Evolutionary conservation across 2,797 vertebrate genomes (phyloP).

Genomic region (Pempheris klunzingeri): DNA sequence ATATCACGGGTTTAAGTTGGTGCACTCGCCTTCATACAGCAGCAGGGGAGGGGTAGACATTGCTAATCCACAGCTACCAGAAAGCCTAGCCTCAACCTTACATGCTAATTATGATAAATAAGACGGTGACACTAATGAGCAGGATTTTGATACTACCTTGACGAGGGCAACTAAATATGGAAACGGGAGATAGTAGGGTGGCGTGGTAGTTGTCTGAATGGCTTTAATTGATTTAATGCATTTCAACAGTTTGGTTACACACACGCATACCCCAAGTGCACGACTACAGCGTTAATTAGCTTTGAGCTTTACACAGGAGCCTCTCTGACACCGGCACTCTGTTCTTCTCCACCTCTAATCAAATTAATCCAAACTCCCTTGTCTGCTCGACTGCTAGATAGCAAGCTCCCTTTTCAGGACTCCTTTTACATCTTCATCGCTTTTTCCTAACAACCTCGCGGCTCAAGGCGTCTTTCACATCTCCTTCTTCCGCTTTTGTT

Average conservation of each 20-base stretch:
- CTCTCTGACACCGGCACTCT: constrained; percentile 64
- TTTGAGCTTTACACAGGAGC: constrained; percentile 68
- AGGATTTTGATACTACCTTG: constrained; percentile 44
- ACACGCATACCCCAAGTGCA: constrained; percentile 33
- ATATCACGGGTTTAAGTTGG: constrained; percentile 64
- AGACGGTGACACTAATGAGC: constrained; percentile 50
- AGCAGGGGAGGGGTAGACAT: constrained; percentile 36
- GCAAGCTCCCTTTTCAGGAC: constrained; percentile 26
- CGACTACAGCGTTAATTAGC: constrained; percentile 73
- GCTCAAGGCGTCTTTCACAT: constrained; percentile 16
- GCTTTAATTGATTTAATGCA: constrained; percentile 61
- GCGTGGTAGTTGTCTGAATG: constrained; percentile 37
- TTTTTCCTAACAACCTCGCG: constrained; percentile 16
- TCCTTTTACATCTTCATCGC: constrained; percentile 28
- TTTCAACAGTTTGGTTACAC: constrained; percentile 57
- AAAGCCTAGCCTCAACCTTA: constrained; percentile 18
- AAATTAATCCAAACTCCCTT: constrained; percentile 74
- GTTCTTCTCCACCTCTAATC: constrained; percentile 70
- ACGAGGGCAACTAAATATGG: constrained; percentile 37
- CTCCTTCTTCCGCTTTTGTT: neutral
- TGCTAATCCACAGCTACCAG: constrained; percentile 47
- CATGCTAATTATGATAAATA: constrained; percentile 55
- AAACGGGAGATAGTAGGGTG: constrained; percentile 10
- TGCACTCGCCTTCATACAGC: constrained; percentile 33
- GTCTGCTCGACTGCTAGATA: constrained; percentile 32